Evolutionary conservation across 1,140 invertebrate genomes (phyloP).

Genomic region (Papilio polytes): DNA sequence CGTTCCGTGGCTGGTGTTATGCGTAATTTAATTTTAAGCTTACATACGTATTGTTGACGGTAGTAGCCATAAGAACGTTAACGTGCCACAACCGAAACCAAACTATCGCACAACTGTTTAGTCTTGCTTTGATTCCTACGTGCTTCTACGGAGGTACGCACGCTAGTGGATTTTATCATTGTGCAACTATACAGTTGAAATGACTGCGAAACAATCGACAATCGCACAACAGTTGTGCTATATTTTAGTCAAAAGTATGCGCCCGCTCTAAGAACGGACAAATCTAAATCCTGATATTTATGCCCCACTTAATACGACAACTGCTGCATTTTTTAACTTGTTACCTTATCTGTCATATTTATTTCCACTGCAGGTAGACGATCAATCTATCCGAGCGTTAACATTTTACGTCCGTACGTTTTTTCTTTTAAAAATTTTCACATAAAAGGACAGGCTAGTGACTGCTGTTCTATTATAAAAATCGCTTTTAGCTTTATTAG

Average conservation of each 20-base stretch:
- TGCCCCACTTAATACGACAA: not conserved
- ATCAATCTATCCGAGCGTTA: too few species aligned
- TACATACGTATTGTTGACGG: constrained; percentile 9
- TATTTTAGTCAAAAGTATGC: too few species aligned
- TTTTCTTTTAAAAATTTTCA: not conserved
- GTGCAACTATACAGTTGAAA: too few species aligned
- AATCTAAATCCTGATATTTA: not conserved
- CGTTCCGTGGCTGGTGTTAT: constrained; percentile 6
- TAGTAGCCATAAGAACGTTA: not conserved
- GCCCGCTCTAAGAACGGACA: too few species aligned
- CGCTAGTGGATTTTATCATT: too few species aligned
- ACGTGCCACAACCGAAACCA: too few species aligned
- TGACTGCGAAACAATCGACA: too few species aligned
- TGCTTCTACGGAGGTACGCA: too few species aligned
- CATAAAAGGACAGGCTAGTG: not conserved
- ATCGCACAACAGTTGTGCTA: too few species aligned
- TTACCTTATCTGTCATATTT: not conserved
- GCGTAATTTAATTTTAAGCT: constrained; percentile 22
- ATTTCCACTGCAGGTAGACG: not conserved
- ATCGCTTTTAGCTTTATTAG: not conserved
- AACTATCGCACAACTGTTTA: too few species aligned
- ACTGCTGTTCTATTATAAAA: not conserved
- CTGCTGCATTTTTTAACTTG: too few species aligned
- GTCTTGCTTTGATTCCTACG: too few species aligned
- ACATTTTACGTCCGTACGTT: not conserved